A percentile compares a stretch with the other conserved stretches of the same genome.
Conservation (phyloP, 2,888 invertebrate genomes). For the Dexiosoma caninum region DNA sequence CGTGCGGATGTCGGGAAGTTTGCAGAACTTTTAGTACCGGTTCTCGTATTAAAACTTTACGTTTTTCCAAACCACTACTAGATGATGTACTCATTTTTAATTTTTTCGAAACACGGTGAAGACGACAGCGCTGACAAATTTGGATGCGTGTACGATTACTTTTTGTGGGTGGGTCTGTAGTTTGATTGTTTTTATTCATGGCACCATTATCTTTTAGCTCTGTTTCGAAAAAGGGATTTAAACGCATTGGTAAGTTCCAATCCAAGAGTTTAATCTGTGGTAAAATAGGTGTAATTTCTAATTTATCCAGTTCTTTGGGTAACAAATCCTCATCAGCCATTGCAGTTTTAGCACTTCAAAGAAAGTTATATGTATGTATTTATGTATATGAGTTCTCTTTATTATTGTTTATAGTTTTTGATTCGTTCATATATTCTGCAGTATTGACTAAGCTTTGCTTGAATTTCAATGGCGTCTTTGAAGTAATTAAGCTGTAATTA, state of each 20-base stretch:
- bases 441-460: background rate
- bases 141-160: background rate
- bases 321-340: conserved; percentile 68
- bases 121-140: conserved; percentile 67
- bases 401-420: background rate
- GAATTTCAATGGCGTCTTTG: conserved; percentile 39
- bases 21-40: conserved; percentile 67
- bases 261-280: conserved; percentile 70
- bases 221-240: conserved; percentile 72
- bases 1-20: conserved; percentile 41
- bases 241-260: conserved; percentile 62
- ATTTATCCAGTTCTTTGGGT: conserved; percentile 79
- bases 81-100: conserved; percentile 62
- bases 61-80: conserved; percentile 9
- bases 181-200: background rate
- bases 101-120: conserved; percentile 71
- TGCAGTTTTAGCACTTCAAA: background rate
- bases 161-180: background rate
- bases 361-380: background rate
- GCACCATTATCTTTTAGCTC: background rate
- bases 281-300: conserved; percentile 80
- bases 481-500: background rate
- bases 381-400: background rate
- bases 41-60: conserved; percentile 68
- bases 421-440: background rate